Percentiles rank a stretch among this genome's conserved stretches.
These are phyloP conservation scores for Lasioglossum leucozonium DNA, from an alignment of 2,888 invertebrate genomes.

Conservation along the genomic window DNA sequence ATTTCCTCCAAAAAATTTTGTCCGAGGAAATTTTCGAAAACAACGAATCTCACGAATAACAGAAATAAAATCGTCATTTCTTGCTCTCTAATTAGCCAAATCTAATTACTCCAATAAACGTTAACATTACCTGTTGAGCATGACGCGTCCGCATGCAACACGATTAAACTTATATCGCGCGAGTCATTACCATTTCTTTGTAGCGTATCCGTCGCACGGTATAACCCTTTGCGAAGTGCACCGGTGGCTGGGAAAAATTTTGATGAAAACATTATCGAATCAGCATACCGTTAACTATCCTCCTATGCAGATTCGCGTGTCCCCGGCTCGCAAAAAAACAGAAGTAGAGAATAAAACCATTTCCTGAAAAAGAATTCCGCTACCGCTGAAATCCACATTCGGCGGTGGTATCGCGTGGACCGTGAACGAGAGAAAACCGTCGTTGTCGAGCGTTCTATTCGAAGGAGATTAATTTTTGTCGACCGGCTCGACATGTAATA, in stretches of 20 bases:
- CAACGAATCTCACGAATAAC: too few relatives aligned
- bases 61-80: not conserved
- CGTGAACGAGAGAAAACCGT: not conserved
- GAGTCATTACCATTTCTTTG: not conserved
- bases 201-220: not conserved
- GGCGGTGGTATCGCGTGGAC: not conserved
- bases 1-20: too few relatives aligned
- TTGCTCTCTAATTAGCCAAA: not conserved
- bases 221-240: not conserved
- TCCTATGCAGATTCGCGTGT: not conserved
- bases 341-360: not conserved
- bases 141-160: not conserved
- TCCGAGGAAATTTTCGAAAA: too few relatives aligned
- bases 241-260: not conserved
- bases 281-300: constrained; percentile 6
- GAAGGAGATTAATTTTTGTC: not conserved
- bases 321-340: not conserved
- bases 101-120: not conserved
- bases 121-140: not conserved
- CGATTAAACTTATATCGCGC: not conserved
- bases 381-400: not conserved
- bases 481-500: not conserved
- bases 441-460: not conserved
- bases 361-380: not conserved
- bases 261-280: not conserved